Evolutionary conservation across 2,888 invertebrate species (phyloP), one percentile per base, ranked within the genome.

Genomic region (Dichetophora obliterata): DNA sequence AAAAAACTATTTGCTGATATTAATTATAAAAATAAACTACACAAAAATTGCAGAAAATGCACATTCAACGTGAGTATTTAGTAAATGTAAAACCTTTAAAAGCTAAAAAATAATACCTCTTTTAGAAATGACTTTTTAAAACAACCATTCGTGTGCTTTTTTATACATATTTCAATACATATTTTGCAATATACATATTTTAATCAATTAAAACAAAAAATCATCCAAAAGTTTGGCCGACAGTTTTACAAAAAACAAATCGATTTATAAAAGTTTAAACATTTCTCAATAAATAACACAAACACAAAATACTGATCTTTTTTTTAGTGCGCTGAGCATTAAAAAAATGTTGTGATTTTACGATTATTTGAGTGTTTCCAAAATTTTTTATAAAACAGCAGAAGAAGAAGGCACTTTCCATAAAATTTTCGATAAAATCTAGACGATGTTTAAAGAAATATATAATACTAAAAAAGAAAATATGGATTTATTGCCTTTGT

Each of bases 201-300:
- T 72, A 77, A 52, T 63, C 77, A 63, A 59, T 68, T 71, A 77
- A 75, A 73, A 74, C 3, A 31, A n/a, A 31, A 79, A 0, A 82
- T 48, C 52, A 77, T 82, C 77, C 81, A 80, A 83, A 84, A 82
- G 80, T 80, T 81, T 85, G 84, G 86, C 87, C 87, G 84, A 86
- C 86, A 86, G 83, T 85, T 79, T 61, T 73, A 70, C 43, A 68
- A 24, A 68, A 31, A 1, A 34, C 4, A 37, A 65, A 11, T 48
- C 24, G 31, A 31, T 63, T 16, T 63, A 63, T 31, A 61, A 61
- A 27, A 24, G 31, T 61, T 31, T 11, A 4, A 31, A 31, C 6
- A 61, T 24, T 19, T 2, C 8, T 43, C 61, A 16, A 74, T 59
- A 48, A 6, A n/a, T 65, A 83, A 84, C 84, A 52, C 5, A 37